Conservation (phyloP, 2,888 invertebrate genomes). For the Strigamia crassipes region DNA sequence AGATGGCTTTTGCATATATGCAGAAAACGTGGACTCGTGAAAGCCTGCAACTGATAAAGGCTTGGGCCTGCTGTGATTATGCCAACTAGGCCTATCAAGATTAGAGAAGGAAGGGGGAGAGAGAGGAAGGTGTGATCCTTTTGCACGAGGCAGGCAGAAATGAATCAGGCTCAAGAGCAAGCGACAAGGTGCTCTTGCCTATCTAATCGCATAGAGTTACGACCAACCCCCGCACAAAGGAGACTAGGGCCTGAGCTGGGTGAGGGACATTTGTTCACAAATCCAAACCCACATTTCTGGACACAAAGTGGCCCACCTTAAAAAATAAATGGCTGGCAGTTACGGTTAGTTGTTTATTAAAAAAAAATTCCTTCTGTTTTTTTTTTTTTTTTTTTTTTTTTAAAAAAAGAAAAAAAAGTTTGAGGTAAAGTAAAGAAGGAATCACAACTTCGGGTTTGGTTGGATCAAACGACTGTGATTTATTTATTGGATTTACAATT, state of each 20-base stretch:
- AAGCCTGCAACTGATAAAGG: not conserved
- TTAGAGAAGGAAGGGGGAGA: conserved; percentile 3
- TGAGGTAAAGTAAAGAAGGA: no score
- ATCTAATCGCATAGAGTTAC: conserved; percentile 17
- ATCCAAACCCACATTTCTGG: conserved; percentile 6
- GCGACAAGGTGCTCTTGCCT: conserved; percentile 27
- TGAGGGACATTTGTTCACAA: conserved; percentile 27
- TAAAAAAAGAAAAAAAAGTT: no score
- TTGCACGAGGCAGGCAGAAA: conserved; percentile 27
- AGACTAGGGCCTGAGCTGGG: not conserved
- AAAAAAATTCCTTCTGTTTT: not conserved
- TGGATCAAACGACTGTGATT: no score
- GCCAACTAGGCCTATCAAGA: conserved; percentile 26
- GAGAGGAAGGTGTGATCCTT: conserved; percentile 25
- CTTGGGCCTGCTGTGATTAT: conserved; percentile 22
- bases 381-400: not conserved
- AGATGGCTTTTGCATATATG: conserved; percentile 8
- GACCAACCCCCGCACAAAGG: conserved; percentile 24
- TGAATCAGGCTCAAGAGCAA: conserved; percentile 30
- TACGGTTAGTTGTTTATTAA: no score
- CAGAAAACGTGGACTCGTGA: not conserved
- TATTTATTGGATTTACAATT: no score
- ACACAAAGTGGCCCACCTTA: not conserved
- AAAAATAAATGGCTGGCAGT: not conserved
- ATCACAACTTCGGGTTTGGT: no score